These are phyloP conservation scores for Leptinotarsa defecta DNA, from an alignment of 1,140 invertebrate species.

Conservation along the genomic window DNA sequence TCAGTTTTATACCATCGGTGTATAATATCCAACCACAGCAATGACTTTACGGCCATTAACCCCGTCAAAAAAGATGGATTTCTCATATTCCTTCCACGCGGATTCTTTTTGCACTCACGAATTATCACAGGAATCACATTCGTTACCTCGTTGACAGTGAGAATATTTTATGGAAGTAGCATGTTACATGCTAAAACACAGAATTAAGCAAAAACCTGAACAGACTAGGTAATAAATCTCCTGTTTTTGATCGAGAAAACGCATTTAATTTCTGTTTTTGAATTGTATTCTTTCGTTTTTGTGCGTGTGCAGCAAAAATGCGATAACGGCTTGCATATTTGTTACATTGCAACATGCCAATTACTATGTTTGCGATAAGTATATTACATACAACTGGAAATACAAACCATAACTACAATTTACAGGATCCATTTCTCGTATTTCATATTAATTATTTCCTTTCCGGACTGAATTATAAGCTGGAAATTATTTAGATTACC, in stretches of 20 bases:
- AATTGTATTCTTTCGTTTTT: constrained; percentile 17
- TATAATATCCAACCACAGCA: too few relatives aligned
- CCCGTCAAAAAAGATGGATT: constrained; percentile 7
- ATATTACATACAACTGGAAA: constrained; percentile 10
- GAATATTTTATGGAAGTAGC: constrained; percentile 35
- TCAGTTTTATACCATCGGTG: too few relatives aligned
- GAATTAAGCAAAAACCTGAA: constrained; percentile 33
- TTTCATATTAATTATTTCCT: too few relatives aligned
- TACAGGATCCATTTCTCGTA: background rate
- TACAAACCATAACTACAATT: background rate
- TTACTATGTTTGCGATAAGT: constrained; percentile 20
- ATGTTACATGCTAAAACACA: constrained; percentile 34
- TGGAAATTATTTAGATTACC: too few relatives aligned
- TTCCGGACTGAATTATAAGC: too few relatives aligned
- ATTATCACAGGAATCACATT: constrained; percentile 33
- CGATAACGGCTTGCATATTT: constrained; percentile 21
- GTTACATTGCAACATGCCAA: constrained; percentile 23
- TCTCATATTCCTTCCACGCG: background rate
- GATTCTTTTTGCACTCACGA: background rate
- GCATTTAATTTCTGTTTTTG: constrained; percentile 15
- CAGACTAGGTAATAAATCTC: constrained; percentile 30
- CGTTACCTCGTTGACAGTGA: constrained; percentile 35
- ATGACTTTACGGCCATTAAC: background rate
- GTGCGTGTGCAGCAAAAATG: constrained; percentile 23
- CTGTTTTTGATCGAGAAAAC: constrained; percentile 33